phyloP scores from a whole-genome alignment of 2,888 invertebrate genomes.

The Cosmorhoe ocellata region DNA sequence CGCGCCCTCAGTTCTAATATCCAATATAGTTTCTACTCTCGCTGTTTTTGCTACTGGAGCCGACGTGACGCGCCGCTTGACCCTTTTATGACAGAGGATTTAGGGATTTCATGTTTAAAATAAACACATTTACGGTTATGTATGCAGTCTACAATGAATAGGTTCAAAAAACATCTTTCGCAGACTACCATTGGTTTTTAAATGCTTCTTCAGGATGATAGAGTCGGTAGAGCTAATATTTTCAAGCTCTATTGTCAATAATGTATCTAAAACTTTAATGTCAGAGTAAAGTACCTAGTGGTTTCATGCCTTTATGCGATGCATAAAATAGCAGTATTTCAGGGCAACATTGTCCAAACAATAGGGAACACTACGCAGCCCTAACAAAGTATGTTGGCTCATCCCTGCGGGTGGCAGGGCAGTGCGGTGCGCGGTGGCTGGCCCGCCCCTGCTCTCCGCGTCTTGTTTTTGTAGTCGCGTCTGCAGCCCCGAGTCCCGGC shows the following conservation, averaged over 20 bases:
- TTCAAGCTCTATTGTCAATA: neutral
- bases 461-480: constrained; percentile 80
- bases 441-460: constrained; percentile 70
- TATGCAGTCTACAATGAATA: too few relatives aligned
- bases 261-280: constrained; percentile 17
- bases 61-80: constrained; percentile 73
- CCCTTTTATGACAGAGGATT: constrained; percentile 73
- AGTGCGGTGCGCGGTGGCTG: constrained; percentile 57
- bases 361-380: constrained; percentile 42
- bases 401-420: constrained; percentile 61
- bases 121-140: neutral
- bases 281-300: neutral
- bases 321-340: constrained; percentile 34
- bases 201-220: too few relatives aligned
- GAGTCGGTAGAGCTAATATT: neutral
- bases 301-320: constrained; percentile 19
- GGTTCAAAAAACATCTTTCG: neutral
- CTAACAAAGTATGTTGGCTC: constrained; percentile 47
- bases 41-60: constrained; percentile 63
- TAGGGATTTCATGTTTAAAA: constrained; percentile 39
- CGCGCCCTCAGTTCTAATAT: constrained; percentile 78
- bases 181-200: neutral
- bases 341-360: constrained; percentile 44
- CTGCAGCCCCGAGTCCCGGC: constrained; percentile 76
- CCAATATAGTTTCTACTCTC: constrained; percentile 76